Base-by-base conservation (phyloP, 1,140 invertebrate genomes). In the Lepidurus couesii region DNA sequence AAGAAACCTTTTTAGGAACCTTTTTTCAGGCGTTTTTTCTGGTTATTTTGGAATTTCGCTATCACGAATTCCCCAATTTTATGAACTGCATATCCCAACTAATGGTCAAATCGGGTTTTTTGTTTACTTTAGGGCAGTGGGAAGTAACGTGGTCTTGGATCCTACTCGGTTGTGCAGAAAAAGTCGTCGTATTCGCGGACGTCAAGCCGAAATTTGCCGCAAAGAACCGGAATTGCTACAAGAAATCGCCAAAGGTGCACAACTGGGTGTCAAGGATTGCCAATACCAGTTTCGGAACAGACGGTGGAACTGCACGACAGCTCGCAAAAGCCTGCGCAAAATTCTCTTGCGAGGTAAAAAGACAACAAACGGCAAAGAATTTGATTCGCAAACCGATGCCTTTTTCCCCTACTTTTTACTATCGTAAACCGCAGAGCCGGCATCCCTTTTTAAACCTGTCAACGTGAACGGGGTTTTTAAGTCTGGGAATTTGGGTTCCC, bases 151-250 rank as follows among this genome's bases (percentile, higher is more conserved):
- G 82, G 90, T 96, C 81, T 90, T 96, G 87, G 94, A 97, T 86
- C 93, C 93, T 75, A 90, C 91, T 84, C 89, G 92, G 84, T 90
- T 96, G 80, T 97, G 95, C 86, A 92, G 91, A 81, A 93, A 94
- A 86, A 91, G 90, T 74, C 88, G 92, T 16, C 88, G 91, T 81
- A 47, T 92, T 91, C 83, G 88, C 93, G 82, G 90, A 88, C 42
- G 90, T 85, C 80, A 85, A 53, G 83, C 82, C 11, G 84, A 93
- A 82, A 93, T 95, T 82, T 93, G 94, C 82, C 86, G 86, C 47
- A 91, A 91, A 83, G 90, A 92, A 84, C 91, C 90, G 1, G 89
- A 89, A 34, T 85, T 94, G n/a, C 84, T 95, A 79, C 89, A 90
- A 83, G 91, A 93, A 84, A 93, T 95, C 80, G 88, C 89, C 42